phyloP scores from a whole-genome alignment of 2,888 invertebrate species.

The Suillia variegata region DNA sequence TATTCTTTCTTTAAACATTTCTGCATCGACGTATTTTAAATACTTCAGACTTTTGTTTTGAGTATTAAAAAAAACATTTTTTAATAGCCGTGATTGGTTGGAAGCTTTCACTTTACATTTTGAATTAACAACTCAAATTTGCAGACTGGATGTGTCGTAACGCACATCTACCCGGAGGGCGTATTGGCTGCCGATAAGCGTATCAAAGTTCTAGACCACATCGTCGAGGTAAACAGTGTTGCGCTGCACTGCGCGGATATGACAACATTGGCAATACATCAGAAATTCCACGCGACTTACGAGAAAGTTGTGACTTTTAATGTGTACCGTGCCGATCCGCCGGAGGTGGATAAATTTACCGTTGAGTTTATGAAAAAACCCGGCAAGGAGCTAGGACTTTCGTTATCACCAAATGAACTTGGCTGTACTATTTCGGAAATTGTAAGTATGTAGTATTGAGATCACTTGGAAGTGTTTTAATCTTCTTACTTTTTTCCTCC shows the following conservation, averaged over 20 bases:
- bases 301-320: conserved; percentile 80
- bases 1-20: no score
- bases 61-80: no score
- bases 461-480: neutral
- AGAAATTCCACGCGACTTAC: conserved; percentile 82
- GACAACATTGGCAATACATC: conserved; percentile 82
- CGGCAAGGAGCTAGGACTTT: conserved; percentile 86
- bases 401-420: conserved; percentile 78
- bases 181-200: conserved; percentile 90
- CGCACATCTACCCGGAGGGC: conserved; percentile 92
- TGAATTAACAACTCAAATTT: no score
- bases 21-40: no score
- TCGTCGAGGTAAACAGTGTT: conserved; percentile 84
- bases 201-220: conserved; percentile 89
- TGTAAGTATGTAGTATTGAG: conserved; percentile 72
- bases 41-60: no score
- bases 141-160: conserved; percentile 87
- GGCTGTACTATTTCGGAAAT: conserved; percentile 93
- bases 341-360: conserved; percentile 75
- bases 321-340: conserved; percentile 79
- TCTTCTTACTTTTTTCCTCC: no score
- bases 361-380: conserved; percentile 87
- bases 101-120: no score
- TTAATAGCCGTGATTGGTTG: no score
- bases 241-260: conserved; percentile 75